Evolutionary conservation across 2,113 vertebrate species (phyloP), one percentile per base, ranked within the genome.

Genomic region (Nothobranchius kuhntae): DNA sequence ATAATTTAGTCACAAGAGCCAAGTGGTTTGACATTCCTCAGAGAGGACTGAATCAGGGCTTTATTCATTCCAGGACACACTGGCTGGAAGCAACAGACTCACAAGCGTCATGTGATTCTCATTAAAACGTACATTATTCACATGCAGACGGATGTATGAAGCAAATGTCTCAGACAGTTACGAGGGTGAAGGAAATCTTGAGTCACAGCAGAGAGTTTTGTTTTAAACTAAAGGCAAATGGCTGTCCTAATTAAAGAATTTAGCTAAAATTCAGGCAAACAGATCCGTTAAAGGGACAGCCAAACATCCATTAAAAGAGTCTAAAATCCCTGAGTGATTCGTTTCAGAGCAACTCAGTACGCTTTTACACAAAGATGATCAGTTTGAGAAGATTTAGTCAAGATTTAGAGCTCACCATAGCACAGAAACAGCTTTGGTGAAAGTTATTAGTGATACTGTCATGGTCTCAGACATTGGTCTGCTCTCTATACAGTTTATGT

Each of bases 101-200:
- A 87, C 86, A 84, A 87, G 69, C 68, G 75, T 92, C 92, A 78
- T 87, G 75, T 89, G 87, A 88, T 81, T 70, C 81, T 84, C 82
- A 80, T 89, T 68, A 56, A 73, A 70, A 38, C 66, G 55, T 73
- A 50, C 2, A 51, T 94, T 51, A 58, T 14, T 61, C 64, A 52
- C 59, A 72, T 10, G 61, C 62, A 42, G 68, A 71, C 7, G 53
- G 48, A 61, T 9, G 44, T 52, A 65, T 64, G 38, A 7, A 9
- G 44, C 2, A 4, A 64, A 38, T 59, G 58, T 47, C 9, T 61
- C 42, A 3, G 26, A 51, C 44, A 3, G 61, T 4, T 36, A 3
- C 5, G 38, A 40, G 15, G 60, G 1, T 1, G 10, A 51, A 42
- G 15, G 15, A 38, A 1, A 17, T 56, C 36, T 21, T 0, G 9